These are phyloP conservation scores for Lethocerus indicus DNA, from an alignment of 1,140 invertebrate species.

Conservation along the genomic window DNA sequence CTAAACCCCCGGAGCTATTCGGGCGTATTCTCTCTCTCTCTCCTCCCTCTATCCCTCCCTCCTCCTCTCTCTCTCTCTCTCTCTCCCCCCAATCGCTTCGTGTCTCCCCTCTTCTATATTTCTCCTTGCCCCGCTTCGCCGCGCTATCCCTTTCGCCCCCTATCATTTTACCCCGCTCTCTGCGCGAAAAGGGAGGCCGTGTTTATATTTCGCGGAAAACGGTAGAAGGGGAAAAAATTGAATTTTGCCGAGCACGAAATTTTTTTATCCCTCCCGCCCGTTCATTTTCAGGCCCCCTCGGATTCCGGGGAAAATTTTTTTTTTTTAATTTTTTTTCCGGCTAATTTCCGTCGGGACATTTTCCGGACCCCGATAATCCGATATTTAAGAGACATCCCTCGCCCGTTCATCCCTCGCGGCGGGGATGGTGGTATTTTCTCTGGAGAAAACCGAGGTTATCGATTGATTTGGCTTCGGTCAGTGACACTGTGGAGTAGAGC, in stretches of 20 bases:
- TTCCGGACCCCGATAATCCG: too few relatives aligned
- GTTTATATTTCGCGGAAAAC: background rate
- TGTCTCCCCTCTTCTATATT: background rate
- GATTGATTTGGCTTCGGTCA: too few relatives aligned
- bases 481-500: too few relatives aligned
- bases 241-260: background rate
- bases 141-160: too few relatives aligned
- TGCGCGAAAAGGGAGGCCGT: background rate
- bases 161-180: background rate
- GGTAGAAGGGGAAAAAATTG: background rate
- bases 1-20: background rate
- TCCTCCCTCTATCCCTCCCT: background rate
- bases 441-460: too few relatives aligned
- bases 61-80: background rate
- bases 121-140: background rate
- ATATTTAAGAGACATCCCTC: too few relatives aligned
- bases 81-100: background rate
- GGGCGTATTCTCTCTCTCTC: conserved; percentile 5
- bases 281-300: background rate
- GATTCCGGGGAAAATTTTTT: too few relatives aligned
- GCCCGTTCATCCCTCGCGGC: too few relatives aligned
- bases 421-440: too few relatives aligned
- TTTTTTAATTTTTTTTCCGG: too few relatives aligned
- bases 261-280: background rate
- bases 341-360: too few relatives aligned